Conservation (phyloP, 2,888 invertebrate genomes). For the Pseudeuparius sepicola region DNA sequence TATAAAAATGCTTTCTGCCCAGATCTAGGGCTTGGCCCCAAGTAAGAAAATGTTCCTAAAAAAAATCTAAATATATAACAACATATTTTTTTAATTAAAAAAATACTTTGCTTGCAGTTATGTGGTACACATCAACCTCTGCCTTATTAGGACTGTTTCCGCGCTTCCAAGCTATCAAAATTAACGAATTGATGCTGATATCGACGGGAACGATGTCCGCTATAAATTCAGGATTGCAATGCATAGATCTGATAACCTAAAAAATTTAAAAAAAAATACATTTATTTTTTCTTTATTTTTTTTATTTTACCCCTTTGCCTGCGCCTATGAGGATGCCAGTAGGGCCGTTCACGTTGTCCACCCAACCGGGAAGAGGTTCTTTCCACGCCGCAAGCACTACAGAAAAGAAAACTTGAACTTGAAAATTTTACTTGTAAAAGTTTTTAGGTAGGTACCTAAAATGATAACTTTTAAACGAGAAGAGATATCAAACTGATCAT, state of each 20-base stretch:
- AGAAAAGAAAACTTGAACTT: too few relatives aligned
- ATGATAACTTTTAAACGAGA: too few relatives aligned
- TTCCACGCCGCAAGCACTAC: conserved; percentile 68
- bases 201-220: conserved; percentile 74
- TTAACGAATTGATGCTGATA: conserved; percentile 66
- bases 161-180: conserved; percentile 62
- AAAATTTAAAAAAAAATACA: too few relatives aligned
- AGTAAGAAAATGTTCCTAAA: conserved; percentile 59
- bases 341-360: conserved; percentile 85
- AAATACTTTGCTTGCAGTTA: conserved; percentile 32
- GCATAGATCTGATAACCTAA: conserved; percentile 79
- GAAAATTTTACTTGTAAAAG: neutral
- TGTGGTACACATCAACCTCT: conserved; percentile 32
- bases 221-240: conserved; percentile 50
- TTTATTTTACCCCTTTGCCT: conserved; percentile 77
- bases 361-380: conserved; percentile 80
- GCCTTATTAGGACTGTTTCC: conserved; percentile 29
- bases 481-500: too few relatives aligned
- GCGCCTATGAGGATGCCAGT: conserved; percentile 73
- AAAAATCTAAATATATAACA: conserved; percentile 12
- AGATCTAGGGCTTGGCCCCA: conserved; percentile 76
- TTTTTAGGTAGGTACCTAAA: neutral
- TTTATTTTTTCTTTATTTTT: too few relatives aligned
- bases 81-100: conserved; percentile 6
- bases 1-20: conserved; percentile 49